phyloP scores from a whole-genome alignment of 2,888 invertebrate species.

The Onchidella celtica region DNA sequence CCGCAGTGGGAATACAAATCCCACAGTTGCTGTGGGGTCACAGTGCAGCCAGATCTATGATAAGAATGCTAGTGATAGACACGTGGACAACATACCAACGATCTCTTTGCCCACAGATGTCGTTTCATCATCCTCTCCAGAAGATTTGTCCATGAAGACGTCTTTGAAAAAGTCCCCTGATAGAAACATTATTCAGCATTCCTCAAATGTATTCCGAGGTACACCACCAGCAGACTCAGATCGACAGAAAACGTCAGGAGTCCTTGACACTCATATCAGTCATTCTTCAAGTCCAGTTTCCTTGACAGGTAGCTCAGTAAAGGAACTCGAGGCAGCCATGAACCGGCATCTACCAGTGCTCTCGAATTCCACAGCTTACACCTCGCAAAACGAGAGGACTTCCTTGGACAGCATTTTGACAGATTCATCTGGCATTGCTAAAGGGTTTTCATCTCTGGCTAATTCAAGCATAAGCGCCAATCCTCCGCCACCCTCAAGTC shows the following conservation, averaged over 20 bases:
- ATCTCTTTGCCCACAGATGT: background rate
- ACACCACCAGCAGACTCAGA: background rate
- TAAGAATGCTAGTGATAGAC: background rate
- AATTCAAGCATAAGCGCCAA: background rate
- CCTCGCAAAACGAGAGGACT: conserved; percentile 87
- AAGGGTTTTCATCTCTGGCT: background rate
- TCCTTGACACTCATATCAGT: background rate
- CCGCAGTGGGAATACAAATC: background rate
- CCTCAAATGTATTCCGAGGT: background rate
- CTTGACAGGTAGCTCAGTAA: conserved; percentile 84
- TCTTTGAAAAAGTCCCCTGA: background rate
- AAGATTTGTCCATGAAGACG: conserved; percentile 50
- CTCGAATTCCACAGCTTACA: conserved; percentile 73
- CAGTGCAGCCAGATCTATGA: background rate
- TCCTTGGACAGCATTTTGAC: conserved; percentile 75
- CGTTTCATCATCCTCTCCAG: conserved; percentile 35
- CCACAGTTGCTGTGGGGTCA: background rate
- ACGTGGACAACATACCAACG: background rate
- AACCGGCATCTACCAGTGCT: conserved; percentile 89
- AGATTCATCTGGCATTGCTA: conserved; percentile 9
- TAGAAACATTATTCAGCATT: conserved; percentile 4
- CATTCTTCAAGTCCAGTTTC: background rate
- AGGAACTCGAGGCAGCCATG: conserved; percentile 97
- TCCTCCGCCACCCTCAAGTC: conserved; percentile 75
- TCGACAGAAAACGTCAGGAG: background rate